These are phyloP conservation scores for Sarcophaga carnaria DNA, from an alignment of 2,888 invertebrate species.

Conservation along the genomic window DNA sequence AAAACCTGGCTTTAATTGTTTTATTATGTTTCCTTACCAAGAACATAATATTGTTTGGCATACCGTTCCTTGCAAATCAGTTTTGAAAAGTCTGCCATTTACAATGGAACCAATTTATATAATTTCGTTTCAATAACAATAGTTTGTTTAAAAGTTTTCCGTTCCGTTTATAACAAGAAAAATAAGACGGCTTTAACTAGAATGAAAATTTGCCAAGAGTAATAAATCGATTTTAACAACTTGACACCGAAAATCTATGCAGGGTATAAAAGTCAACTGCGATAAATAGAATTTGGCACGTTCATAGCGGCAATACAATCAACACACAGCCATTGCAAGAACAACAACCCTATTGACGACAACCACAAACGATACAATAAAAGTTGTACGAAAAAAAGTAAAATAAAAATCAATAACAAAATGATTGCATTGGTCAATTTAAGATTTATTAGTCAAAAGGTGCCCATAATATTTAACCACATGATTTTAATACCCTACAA, in stretches of 20 bases:
- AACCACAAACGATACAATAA: slow-evolving; percentile 18
- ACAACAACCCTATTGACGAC: slow-evolving; percentile 26
- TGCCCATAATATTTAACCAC: slow-evolving; percentile 50
- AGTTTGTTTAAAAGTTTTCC: not conserved
- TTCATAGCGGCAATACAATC: slow-evolving; percentile 47
- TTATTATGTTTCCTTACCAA: slow-evolving; percentile 47
- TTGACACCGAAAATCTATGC: slow-evolving; percentile 62
- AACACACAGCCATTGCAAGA: slow-evolving; percentile 4
- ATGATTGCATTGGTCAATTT: slow-evolving; percentile 67
- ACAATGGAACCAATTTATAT: slow-evolving; percentile 28
- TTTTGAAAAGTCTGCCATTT: not conserved
- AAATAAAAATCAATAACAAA: slow-evolving; percentile 58
- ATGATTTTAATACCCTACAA: slow-evolving; percentile 29
- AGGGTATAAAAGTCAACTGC: slow-evolving; percentile 6
- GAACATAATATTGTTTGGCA: slow-evolving; percentile 53
- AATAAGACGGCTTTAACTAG: slow-evolving; percentile 35
- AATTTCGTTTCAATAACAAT: slow-evolving; percentile 36
- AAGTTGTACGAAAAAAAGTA: not conserved
- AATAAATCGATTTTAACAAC: slow-evolving; percentile 69
- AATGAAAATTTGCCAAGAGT: slow-evolving; percentile 64
- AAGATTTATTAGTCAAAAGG: slow-evolving; percentile 66
- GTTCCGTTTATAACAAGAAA: slow-evolving; percentile 2
- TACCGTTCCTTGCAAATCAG: slow-evolving; percentile 13
- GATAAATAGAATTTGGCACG: slow-evolving; percentile 66
- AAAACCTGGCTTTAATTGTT: slow-evolving; percentile 29